Evolutionary conservation across 2,888 invertebrate genomes (phyloP), one percentile per base, ranked within the genome.

Genomic region (Lampropteryx suffumata): DNA sequence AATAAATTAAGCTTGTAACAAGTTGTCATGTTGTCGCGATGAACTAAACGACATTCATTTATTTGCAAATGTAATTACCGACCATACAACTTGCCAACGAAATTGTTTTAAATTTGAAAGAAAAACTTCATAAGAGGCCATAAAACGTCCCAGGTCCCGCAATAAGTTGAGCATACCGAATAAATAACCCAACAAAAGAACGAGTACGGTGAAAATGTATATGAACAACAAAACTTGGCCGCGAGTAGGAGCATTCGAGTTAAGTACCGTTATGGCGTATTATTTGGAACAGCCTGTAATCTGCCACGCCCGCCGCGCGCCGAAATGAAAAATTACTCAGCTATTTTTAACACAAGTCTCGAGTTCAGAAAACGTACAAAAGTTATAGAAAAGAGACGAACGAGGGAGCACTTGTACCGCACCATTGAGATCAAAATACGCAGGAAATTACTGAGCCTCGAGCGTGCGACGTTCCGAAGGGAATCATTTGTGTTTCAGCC

Each of bases 381-480:
- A 89, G 88, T 87, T 86, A 85, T 87, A 85, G 83, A 84, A 85
- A 86, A 82, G 84, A 85, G 81, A 81, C 77, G 82, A 81, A 80
- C 77, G 82, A 81, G 86, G 82, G 86, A 81, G 79, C 85, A 87
- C 87, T 89, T 88, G 87, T 85, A 73, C 79, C 86, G 89, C 88
- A 77, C 87, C 88, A 89, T 90, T 89, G 87, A 86, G 86, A 85
- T 88, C 87, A 84, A 89, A 89, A 89, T 84, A 83, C 82, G 85
- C 85, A 84, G 86, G 87, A 89, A 89, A 89, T 90, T 86, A 87
- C 86, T 67, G 74, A 70, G 84, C 84, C 76, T 74, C 71, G 75
- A 79, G 84, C 80, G 70, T 62, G 66, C 65, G 66, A 67, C 70
- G 72, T 67, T 77, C 76, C 68, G 48, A 68, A 73, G 73, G 79